Evolutionary conservation across 2,888 invertebrate species (phyloP), one percentile per base, ranked within the genome.

Genomic region (Lucinisca nassula): DNA sequence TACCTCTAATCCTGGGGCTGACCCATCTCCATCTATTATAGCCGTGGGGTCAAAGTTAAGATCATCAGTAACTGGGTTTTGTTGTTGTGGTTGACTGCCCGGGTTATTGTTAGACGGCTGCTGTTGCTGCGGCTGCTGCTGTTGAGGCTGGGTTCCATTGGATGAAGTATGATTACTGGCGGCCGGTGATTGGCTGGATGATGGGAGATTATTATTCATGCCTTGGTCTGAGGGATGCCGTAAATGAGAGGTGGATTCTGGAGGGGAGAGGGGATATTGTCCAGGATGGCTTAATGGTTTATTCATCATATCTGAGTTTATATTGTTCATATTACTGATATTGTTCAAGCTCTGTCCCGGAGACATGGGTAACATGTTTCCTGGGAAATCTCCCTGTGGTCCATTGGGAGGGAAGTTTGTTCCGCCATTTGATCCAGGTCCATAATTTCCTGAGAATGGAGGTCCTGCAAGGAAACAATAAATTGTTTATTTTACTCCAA

Each of bases 21-120:
- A 98, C 92, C 98, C 98, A 96, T 98, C 98, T 83, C 98, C 98
- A 94, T 98, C 98, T 82, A 99, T 98, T 93, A 98, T 98, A 91
- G 98, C 98, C 91, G 98, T 98, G 55, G 99, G 98, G 97, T 99
- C 99, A 96, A 99, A 99, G 90, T 92, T 94, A 85, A 95, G 86
- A 86, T 95, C 95, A 85, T 91, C 91, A 76, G 82, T 87, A 32
- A 87, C 90, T 75, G 82, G 74, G 61, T 83, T 87, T 40, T 85
- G 75, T 73, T 84, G 89, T 79, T 87, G 88, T 6, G 1, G 2
- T 4, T 27, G 24, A 10, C 2, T 27, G 27, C 6, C 14, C 24
- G 24, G 24, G 27, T 58, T 58, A 38, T 81, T 82, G 67, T 79
- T 86, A 80, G 85, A 87, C 74, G 88, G 87, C 30, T 90, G 85